These are phyloP conservation scores for Ctenoplectra terminalis DNA, from an alignment of 1,140 invertebrate genomes.

Conservation along the genomic window DNA sequence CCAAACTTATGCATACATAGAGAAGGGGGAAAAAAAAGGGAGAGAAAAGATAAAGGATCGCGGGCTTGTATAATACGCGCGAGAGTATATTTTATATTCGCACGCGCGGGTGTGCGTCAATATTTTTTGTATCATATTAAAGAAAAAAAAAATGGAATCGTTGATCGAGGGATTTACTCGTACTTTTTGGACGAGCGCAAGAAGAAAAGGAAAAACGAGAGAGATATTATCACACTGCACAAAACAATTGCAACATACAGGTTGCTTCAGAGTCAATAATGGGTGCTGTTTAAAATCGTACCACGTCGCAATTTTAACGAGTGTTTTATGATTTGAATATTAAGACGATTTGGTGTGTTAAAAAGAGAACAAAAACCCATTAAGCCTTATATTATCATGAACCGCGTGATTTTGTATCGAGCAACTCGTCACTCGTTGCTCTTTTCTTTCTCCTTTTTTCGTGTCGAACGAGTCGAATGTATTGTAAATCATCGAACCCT, in stretches of 20 bases:
- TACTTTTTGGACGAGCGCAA: neutral
- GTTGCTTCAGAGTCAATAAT: conserved; percentile 31
- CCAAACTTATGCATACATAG: neutral
- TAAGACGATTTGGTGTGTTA: neutral
- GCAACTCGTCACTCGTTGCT: neutral
- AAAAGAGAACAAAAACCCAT: conserved; percentile 9
- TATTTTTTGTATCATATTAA: conserved; percentile 66
- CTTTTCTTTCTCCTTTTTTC: conserved; percentile 17
- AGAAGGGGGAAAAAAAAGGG: neutral
- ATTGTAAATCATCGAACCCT: neutral
- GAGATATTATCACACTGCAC: neutral
- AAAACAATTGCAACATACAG: neutral
- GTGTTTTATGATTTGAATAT: neutral
- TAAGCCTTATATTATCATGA: neutral
- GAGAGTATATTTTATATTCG: conserved; percentile 69
- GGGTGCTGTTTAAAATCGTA: conserved; percentile 28
- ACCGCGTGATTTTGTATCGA: conserved; percentile 14
- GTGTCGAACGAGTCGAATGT: neutral
- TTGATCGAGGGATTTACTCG: neutral
- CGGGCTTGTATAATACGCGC: conserved; percentile 58
- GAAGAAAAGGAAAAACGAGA: neutral
- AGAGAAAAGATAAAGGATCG: conserved; percentile 21
- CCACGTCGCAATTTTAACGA: neutral
- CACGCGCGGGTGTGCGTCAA: conserved; percentile 46
- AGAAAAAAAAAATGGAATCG: neutral